These are phyloP conservation scores for Phrynosoma blainvillii DNA, from an alignment of 2,113 vertebrate genomes.

Conservation along the genomic window DNA sequence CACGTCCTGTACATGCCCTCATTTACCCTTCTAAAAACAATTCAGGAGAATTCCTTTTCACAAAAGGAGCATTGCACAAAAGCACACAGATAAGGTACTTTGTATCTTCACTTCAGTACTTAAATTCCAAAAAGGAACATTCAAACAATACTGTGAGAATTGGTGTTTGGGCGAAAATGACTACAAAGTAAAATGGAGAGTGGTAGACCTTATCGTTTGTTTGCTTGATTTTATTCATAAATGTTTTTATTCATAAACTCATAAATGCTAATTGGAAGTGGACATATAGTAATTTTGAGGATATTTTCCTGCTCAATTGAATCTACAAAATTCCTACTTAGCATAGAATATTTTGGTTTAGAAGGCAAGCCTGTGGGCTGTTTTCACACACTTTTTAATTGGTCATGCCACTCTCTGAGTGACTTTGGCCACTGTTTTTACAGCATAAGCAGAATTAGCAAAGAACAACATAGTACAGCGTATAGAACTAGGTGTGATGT, in stretches of 20 bases:
- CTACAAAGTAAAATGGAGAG: not conserved
- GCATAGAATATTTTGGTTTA: not conserved
- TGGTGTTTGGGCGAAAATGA: not conserved
- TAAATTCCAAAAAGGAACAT: not conserved
- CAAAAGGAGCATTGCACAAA: not conserved
- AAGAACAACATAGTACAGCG: not conserved
- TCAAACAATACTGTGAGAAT: not conserved
- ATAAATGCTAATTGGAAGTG: not conserved
- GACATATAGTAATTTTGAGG: not conserved
- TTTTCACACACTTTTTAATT: not conserved
- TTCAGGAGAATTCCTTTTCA: not conserved
- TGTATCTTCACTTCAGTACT: not conserved
- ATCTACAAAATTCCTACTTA: slow-evolving; percentile 27
- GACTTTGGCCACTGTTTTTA: rapidly evolving
- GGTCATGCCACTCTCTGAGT: not conserved
- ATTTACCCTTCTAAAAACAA: slow-evolving; percentile 8
- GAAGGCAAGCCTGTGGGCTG: not conserved
- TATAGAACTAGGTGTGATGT: not conserved
- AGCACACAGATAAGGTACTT: not conserved
- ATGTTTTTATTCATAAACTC: not conserved
- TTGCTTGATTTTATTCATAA: not conserved
- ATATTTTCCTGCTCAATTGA: slow-evolving; percentile 6
- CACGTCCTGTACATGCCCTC: not conserved
- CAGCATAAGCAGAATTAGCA: not conserved
- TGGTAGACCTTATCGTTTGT: not conserved